Evolutionary conservation across 2,113 vertebrate species (phyloP).

Genomic region (Trematomus loennbergii): DNA sequence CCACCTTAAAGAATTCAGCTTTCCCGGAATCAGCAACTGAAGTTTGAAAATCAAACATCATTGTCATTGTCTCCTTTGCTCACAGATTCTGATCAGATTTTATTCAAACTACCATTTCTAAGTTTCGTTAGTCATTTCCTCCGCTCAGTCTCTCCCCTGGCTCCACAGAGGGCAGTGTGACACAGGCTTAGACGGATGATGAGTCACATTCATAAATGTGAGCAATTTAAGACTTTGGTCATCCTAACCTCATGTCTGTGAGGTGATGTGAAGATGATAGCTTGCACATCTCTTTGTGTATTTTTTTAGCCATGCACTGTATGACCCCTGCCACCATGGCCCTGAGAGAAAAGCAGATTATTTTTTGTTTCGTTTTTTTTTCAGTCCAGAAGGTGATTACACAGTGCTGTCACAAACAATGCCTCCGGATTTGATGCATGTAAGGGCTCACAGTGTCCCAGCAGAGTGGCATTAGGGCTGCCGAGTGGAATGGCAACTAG

Average conservation of each 20-base stretch:
- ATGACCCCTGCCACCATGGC: background rate
- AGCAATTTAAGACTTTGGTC: slow-evolving; percentile 24
- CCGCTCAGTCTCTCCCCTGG: background rate
- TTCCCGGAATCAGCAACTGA: slow-evolving; percentile 52
- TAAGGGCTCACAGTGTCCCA: slow-evolving; percentile 34
- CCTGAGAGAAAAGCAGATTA: background rate
- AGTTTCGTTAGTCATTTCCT: slow-evolving; percentile 20
- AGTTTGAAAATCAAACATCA: slow-evolving; percentile 43
- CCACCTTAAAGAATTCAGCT: slow-evolving; percentile 26
- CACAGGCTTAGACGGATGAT: slow-evolving; percentile 20
- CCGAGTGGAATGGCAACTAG: slow-evolving; percentile 60
- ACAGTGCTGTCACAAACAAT: slow-evolving; percentile 53
- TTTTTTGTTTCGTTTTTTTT: background rate
- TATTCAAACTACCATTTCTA: slow-evolving; percentile 10
- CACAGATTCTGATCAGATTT: slow-evolving; percentile 4
- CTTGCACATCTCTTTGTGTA: background rate
- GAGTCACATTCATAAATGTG: slow-evolving; percentile 31
- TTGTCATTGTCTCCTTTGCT: slow-evolving; percentile 37
- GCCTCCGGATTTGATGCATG: slow-evolving; percentile 57
- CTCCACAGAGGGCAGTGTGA: slow-evolving; percentile 23
- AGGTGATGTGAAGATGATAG: background rate
- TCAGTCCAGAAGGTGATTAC: slow-evolving; percentile 21
- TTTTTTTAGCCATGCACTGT: background rate
- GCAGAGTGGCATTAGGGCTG: slow-evolving; percentile 43
- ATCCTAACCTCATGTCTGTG: slow-evolving; percentile 7